phyloP scores from a whole-genome alignment of 2,113 vertebrate species.

The Gambusia affinis region DNA sequence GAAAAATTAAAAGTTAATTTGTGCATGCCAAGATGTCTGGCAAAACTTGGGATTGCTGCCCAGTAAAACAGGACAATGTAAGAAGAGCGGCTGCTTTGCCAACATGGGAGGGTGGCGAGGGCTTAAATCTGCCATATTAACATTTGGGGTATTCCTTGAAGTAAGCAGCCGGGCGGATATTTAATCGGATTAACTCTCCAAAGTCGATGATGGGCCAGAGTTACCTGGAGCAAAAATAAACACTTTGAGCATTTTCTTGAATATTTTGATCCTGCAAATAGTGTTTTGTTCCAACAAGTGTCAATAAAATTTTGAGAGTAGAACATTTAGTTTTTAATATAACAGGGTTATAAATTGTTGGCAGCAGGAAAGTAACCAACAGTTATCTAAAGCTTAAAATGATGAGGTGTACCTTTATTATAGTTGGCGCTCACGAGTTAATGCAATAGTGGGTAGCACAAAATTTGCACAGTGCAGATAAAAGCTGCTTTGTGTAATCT shows the following conservation, averaged over 20 bases:
- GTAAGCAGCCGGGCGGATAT: constrained; percentile 55
- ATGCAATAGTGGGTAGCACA: constrained; percentile 17
- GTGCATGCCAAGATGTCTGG: constrained; percentile 43
- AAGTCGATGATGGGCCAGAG: constrained; percentile 42
- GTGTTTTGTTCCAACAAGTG: neutral
- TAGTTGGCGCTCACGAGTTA: neutral
- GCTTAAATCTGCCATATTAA: constrained; percentile 71
- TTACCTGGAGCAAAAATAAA: constrained; percentile 30
- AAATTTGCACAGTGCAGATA: constrained; percentile 24
- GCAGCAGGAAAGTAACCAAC: neutral
- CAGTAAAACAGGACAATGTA: constrained; percentile 42
- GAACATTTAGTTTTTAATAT: neutral
- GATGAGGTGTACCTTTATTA: neutral
- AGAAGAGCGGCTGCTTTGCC: constrained; percentile 33
- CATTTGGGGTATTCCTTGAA: constrained; percentile 55
- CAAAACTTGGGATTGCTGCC: constrained; percentile 67
- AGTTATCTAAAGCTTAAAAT: constrained; percentile 33
- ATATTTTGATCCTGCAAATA: constrained; percentile 12
- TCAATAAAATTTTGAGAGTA: neutral
- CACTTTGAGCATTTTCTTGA: neutral
- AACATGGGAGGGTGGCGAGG: neutral
- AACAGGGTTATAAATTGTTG: neutral
- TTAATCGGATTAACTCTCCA: constrained; percentile 61
- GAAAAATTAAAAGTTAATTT: constrained; percentile 65
- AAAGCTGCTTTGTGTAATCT: constrained; percentile 5